Evolutionary conservation across 2,113 vertebrate species (phyloP), one percentile per base, ranked within the genome.

Genomic region (Suricata suricatta): DNA sequence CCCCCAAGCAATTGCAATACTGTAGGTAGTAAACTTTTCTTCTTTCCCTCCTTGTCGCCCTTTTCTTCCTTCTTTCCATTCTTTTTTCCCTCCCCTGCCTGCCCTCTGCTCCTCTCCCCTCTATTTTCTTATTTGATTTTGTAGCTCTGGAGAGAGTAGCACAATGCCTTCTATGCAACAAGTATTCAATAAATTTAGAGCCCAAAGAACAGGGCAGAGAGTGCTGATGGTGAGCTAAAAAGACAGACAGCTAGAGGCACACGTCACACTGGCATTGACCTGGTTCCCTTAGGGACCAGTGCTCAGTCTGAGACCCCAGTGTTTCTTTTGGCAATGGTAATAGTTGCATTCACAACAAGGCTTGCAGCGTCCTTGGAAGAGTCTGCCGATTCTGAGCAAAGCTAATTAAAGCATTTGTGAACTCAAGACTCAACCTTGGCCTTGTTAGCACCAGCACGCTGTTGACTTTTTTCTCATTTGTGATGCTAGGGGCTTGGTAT

Each of bases 191-290:
- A 12, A 38, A 47, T 12, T 35, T 33, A 57, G 17, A 27, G 29
- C 0, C 9, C 21, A 17, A 16, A 8, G 17, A 8, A 12, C 27
- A 33, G 6, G 25, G 41, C 13, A 19, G 2, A 15, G 23, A 1
- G 19, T 66, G 47, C 19, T 4, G 5, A 0, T 1, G 3, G 1
- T 13, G 31, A 81, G 29, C n/a, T 19, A 25, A n/a, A 3, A 3
- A 83, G 64, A 17, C 31, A 11, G 27, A 38, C 11, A 5, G 50
- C 25, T 0, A 27, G 82, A 63, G 1, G 15, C 27, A 16, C 44
- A 25, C 2, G 0, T 8, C 41, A 23, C 1, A 15, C 54, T 35
- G 35, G 14, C 54, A 47, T 21, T 57, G 21, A 19, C 19, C n/a
- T 7, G 25, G 29, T 23, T 35, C 10, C 60, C 27, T 60, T 41